These are phyloP conservation scores for Myathropa florea DNA, from an alignment of 2,888 invertebrate species.

Conservation along the genomic window DNA sequence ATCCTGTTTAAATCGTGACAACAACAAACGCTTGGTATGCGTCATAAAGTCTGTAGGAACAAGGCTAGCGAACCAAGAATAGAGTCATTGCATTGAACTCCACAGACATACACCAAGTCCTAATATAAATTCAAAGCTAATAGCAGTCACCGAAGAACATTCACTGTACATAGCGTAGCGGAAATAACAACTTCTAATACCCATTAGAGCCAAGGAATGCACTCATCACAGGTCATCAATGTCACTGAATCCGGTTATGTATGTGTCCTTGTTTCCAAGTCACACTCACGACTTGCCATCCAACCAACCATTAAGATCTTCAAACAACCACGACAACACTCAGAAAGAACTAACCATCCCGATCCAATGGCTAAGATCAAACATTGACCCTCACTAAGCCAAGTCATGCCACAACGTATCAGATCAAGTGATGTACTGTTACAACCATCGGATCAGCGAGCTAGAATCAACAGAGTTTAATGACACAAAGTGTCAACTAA, in stretches of 20 bases:
- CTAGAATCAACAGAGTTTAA: not conserved
- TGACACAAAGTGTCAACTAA: not conserved
- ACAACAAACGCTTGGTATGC: not conserved
- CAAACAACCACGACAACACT: not conserved
- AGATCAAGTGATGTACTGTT: not conserved
- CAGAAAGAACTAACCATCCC: not conserved
- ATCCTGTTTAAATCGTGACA: not conserved
- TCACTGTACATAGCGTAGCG: not conserved
- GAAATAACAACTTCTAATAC: not conserved
- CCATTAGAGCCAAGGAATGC: not conserved
- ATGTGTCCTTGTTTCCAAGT: not conserved
- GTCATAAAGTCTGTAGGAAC: not conserved
- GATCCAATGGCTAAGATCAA: not conserved
- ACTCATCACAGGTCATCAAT: not conserved
- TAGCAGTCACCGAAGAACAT: not conserved
- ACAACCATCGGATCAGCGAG: not conserved
- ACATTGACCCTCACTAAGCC: not conserved
- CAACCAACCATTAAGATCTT: not conserved
- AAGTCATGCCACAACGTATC: not conserved
- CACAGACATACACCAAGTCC: not conserved
- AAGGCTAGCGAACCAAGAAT: not conserved
- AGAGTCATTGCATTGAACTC: not conserved
- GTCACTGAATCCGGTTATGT: not conserved
- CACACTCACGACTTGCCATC: not conserved
- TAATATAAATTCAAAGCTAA: not conserved